phyloP scores from a whole-genome alignment of 2,888 invertebrate genomes.

The Trichopoda pennipes region DNA sequence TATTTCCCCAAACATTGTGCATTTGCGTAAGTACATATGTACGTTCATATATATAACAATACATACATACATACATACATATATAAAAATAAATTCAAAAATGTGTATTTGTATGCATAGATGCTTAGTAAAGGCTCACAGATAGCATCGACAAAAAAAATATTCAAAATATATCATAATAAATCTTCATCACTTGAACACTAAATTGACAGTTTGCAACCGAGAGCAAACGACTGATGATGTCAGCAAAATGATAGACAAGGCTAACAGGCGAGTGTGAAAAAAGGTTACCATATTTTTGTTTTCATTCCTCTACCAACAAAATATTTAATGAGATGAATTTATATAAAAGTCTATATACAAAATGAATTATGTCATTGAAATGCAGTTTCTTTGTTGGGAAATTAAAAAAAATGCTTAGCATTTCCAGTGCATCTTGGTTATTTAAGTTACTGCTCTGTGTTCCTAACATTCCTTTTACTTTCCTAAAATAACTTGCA shows the following conservation, averaged over 20 bases:
- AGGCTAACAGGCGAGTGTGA: constrained; percentile 42
- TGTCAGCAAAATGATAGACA: constrained; percentile 68
- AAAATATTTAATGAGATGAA: too few relatives aligned
- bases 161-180: constrained; percentile 69
- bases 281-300: constrained; percentile 35
- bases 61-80: too few relatives aligned
- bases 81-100: not conserved
- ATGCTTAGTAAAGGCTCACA: constrained; percentile 24
- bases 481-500: too few relatives aligned
- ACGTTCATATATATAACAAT: too few relatives aligned
- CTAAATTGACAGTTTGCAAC: constrained; percentile 70
- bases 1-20: constrained; percentile 29
- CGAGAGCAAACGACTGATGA: constrained; percentile 67
- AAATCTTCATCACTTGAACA: constrained; percentile 71
- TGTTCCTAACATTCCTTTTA: too few relatives aligned
- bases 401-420: too few relatives aligned
- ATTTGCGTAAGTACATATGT: not conserved
- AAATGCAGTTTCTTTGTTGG: too few relatives aligned
- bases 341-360: too few relatives aligned
- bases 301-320: too few relatives aligned
- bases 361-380: too few relatives aligned
- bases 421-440: too few relatives aligned
- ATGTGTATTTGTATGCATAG: not conserved
- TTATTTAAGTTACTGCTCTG: too few relatives aligned
- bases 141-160: constrained; percentile 14